phyloP scores from a whole-genome alignment of 2,888 invertebrate species.

The Pterostichus madidus region DNA sequence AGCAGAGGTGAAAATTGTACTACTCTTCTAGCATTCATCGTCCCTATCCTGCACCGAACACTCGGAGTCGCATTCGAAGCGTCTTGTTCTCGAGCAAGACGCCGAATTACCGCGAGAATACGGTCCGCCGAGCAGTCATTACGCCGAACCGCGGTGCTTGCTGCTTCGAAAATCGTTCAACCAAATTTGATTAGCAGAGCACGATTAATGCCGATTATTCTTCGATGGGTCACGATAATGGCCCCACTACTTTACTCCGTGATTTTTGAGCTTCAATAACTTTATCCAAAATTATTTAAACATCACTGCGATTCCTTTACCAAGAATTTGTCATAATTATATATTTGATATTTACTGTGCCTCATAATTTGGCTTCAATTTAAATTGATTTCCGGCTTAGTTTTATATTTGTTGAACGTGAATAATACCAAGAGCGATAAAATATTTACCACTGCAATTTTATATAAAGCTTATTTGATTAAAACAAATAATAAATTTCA shows the following conservation, averaged over 20 bases:
- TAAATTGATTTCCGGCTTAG: too few species aligned
- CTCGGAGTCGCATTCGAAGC: not conserved
- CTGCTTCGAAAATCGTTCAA: slow-evolving; percentile 27
- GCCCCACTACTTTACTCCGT: slow-evolving; percentile 9
- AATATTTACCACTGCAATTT: too few species aligned
- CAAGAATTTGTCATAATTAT: too few species aligned
- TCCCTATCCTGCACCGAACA: not conserved
- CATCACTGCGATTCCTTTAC: not conserved
- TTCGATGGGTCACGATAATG: slow-evolving; percentile 59
- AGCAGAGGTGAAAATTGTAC: slow-evolving; percentile 74
- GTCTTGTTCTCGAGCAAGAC: slow-evolving; percentile 12
- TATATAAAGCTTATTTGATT: too few species aligned
- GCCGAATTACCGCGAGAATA: slow-evolving; percentile 32
- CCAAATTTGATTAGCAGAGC: slow-evolving; percentile 64
- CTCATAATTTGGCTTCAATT: too few species aligned
- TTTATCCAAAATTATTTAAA: slow-evolving; percentile 13
- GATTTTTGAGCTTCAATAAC: slow-evolving; percentile 40
- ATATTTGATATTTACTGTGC: too few species aligned
- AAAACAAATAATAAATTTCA: too few species aligned
- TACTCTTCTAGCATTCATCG: slow-evolving; percentile 68
- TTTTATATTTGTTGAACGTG: too few species aligned
- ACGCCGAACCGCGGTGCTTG: slow-evolving; percentile 2
- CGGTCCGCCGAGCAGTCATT: slow-evolving; percentile 62
- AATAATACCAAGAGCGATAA: too few species aligned
- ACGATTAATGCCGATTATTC: slow-evolving; percentile 63